A percentile compares a stretch with the other conserved stretches of the same genome.
phyloP scores from a whole-genome alignment of 2,888 invertebrate genomes.

The Eucera pruinosa region DNA sequence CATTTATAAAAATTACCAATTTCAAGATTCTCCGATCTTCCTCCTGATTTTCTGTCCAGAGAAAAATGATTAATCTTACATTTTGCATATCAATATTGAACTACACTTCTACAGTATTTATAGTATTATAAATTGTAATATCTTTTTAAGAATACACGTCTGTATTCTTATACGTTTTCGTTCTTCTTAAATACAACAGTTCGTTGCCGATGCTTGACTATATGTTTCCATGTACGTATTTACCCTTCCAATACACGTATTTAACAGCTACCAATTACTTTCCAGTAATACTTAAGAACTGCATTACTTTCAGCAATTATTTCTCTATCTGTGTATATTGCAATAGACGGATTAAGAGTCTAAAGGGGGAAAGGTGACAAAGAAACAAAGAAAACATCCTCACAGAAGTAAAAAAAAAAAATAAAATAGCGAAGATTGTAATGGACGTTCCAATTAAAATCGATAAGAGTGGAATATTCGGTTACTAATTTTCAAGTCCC shows the following conservation, averaged over 20 bases:
- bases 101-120: too few relatives aligned
- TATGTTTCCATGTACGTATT: slow-evolving; percentile 52
- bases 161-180: too few relatives aligned
- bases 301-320: slow-evolving; percentile 59
- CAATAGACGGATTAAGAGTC: slow-evolving; percentile 41
- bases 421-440: slow-evolving; percentile 12
- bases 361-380: slow-evolving; percentile 44
- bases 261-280: slow-evolving; percentile 35
- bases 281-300: slow-evolving; percentile 38
- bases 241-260: slow-evolving; percentile 12
- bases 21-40: too few relatives aligned
- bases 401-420: background rate
- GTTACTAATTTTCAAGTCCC: slow-evolving; percentile 34
- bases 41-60: too few relatives aligned
- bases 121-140: too few relatives aligned
- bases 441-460: background rate
- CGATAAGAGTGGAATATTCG: slow-evolving; percentile 11
- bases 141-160: too few relatives aligned
- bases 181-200: slow-evolving; percentile 27
- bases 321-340: slow-evolving; percentile 41
- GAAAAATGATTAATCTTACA: too few relatives aligned
- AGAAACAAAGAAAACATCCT: slow-evolving; percentile 31
- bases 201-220: slow-evolving; percentile 24
- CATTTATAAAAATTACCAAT: too few relatives aligned
- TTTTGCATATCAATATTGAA: too few relatives aligned